Percentiles rank a stretch among this genome's conserved stretches.
Conservation (phyloP, 1,140 invertebrate genomes). For the Diachasmimorpha longicaudata region DNA sequence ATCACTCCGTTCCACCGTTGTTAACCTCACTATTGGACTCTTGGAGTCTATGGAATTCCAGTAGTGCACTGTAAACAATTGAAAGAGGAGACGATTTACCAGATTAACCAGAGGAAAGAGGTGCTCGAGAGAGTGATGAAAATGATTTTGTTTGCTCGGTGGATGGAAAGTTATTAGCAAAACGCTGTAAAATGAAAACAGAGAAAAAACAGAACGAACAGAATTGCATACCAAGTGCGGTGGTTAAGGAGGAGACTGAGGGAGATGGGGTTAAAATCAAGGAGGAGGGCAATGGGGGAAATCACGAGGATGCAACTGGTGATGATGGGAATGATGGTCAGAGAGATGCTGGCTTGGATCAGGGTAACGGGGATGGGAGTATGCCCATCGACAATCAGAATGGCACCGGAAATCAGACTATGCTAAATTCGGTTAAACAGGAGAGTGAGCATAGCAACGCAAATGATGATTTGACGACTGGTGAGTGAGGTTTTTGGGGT, state of each 20-base stretch:
- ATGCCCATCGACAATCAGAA: conserved; percentile 49
- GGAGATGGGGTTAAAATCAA: conserved; percentile 56
- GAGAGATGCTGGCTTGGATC: conserved; percentile 46
- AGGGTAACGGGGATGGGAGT: conserved; percentile 42
- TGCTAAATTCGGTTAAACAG: conserved; percentile 53
- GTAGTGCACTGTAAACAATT: neutral
- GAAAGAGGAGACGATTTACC: neutral
- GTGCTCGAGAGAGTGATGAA: neutral
- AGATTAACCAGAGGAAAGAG: neutral
- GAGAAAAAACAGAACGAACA: conserved; percentile 59
- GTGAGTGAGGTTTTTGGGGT: conserved; percentile 18
- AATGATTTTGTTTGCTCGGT: neutral
- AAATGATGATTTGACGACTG: conserved; percentile 36
- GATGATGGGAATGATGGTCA: conserved; percentile 52
- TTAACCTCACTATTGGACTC: neutral
- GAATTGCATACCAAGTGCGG: conserved; percentile 48
- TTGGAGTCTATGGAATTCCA: neutral
- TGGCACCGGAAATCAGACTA: conserved; percentile 39
- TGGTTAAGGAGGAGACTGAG: conserved; percentile 56
- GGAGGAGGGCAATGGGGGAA: conserved; percentile 46
- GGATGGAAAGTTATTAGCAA: conserved; percentile 3
- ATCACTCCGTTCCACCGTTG: neutral
- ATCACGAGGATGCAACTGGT: conserved; percentile 48
- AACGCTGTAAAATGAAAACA: conserved; percentile 54
- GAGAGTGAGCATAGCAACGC: conserved; percentile 47